Conservation (phyloP, 2,797 vertebrate species). For the Tiaroga cobitis region DNA sequence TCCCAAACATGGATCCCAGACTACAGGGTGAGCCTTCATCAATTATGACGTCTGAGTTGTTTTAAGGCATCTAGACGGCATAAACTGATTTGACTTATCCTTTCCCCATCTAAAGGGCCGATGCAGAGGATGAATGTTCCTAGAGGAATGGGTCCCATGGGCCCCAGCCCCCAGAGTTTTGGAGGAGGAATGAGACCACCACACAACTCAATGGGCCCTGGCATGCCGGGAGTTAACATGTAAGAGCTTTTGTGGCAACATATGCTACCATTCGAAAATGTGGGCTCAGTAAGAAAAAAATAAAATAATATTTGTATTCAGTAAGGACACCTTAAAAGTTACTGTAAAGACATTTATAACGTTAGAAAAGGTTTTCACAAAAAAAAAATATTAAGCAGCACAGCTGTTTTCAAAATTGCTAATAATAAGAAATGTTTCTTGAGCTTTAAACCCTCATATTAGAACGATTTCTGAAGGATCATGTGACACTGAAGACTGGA, state of each 20-base stretch:
- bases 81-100: background rate
- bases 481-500: background rate
- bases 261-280: background rate
- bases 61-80: background rate
- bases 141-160: conserved; percentile 98
- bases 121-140: conserved; percentile 99
- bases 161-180: conserved; percentile 96
- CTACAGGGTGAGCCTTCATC: conserved; percentile 86
- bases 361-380: background rate
- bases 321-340: background rate
- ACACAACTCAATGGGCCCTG: conserved; percentile 96
- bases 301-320: background rate
- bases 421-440: background rate
- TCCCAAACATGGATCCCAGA: conserved; percentile 98
- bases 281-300: background rate
- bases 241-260: conserved; percentile 71
- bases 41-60: background rate
- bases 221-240: conserved; percentile 99
- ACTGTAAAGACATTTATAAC: background rate
- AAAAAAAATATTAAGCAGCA: background rate
- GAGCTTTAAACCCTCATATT: background rate
- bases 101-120: conserved; percentile 90
- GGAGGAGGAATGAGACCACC: conserved; percentile 98
- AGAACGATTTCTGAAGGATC: background rate
- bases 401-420: background rate